These are phyloP conservation scores for Cossypha polioptera DNA, from an alignment of 2,797 vertebrate species.

Conservation along the genomic window DNA sequence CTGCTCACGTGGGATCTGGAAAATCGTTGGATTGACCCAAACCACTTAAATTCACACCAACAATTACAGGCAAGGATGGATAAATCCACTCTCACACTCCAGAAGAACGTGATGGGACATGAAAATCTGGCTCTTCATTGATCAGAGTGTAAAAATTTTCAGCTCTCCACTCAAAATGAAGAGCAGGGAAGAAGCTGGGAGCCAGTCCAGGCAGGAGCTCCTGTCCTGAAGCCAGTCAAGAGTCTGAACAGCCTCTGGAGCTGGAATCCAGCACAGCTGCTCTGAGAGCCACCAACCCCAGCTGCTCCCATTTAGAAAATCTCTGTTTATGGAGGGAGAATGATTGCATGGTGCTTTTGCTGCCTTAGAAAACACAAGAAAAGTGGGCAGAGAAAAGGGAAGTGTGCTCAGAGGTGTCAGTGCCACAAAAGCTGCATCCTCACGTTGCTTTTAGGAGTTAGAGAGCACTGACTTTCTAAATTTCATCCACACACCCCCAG, in stretches of 20 bases:
- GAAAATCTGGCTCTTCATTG: background rate
- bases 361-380: background rate
- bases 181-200: background rate
- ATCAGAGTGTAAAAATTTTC: background rate
- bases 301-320: background rate
- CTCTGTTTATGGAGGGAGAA: background rate
- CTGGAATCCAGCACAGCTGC: background rate
- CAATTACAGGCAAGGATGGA: background rate
- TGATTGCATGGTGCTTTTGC: background rate
- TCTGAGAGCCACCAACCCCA: background rate
- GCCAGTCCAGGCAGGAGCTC: background rate
- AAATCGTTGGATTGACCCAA: background rate
- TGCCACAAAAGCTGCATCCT: background rate
- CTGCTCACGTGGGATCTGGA: background rate
- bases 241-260: background rate
- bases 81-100: background rate
- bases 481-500: background rate
- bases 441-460: background rate
- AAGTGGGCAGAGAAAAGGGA: background rate
- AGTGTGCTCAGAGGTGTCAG: background rate
- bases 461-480: background rate
- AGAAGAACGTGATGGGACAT: accelerated
- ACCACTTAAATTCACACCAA: background rate
- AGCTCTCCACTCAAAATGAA: background rate
- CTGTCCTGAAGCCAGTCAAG: background rate